Evolutionary conservation across 2,888 invertebrate species (phyloP).

Genomic region (Acanthosepion pharaonis): DNA sequence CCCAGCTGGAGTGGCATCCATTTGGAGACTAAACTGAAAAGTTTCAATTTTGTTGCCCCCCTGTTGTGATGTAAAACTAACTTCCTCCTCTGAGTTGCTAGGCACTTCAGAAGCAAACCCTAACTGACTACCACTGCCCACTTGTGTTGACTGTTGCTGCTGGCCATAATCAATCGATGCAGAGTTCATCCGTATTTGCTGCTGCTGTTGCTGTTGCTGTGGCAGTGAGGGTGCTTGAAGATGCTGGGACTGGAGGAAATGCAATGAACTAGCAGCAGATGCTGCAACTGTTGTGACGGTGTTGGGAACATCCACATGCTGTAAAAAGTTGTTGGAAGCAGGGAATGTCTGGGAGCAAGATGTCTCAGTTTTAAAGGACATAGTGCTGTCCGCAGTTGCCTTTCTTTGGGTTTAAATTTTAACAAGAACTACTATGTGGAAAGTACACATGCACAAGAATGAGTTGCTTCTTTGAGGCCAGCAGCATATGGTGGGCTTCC

Average conservation of each 20-base stretch:
- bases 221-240: conserved; percentile 11
- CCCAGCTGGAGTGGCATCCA: not conserved
- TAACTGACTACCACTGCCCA: not conserved
- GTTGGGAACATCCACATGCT: not conserved
- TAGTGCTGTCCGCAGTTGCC: not conserved
- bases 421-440: not conserved
- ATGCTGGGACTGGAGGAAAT: conserved; percentile 24
- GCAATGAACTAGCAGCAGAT: not conserved
- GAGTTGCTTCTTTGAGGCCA: not conserved
- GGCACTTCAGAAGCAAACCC: not conserved
- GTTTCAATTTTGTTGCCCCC: not conserved
- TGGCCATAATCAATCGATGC: conserved; percentile 36
- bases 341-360: conserved; percentile 43
- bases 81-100: not conserved
- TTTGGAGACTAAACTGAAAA: not conserved
- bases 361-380: conserved; percentile 45
- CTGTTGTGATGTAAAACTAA: conserved; percentile 24
- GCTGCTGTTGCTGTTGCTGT: conserved; percentile 38
- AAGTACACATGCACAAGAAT: conserved; percentile 6
- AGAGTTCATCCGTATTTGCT: not conserved
- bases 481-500: conserved; percentile 40
- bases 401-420: not conserved
- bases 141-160: not conserved
- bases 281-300: not conserved
- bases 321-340: conserved; percentile 34